These are phyloP conservation scores for Nothura maculosa DNA, from an alignment of 2,797 vertebrate genomes.

Conservation along the genomic window DNA sequence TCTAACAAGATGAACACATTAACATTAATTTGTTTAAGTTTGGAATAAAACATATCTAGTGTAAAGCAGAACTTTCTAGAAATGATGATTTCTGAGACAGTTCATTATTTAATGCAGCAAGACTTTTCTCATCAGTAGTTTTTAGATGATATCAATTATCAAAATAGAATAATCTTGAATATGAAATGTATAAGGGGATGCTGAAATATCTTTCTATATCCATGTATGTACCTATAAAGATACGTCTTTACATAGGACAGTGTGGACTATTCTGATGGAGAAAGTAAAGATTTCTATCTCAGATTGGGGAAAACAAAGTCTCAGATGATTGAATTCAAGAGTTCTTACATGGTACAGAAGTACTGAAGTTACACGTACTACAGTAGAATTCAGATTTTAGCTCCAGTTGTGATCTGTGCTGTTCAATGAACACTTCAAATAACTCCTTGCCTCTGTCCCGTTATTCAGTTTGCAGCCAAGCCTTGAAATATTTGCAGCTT, in stretches of 20 bases:
- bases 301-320: neutral
- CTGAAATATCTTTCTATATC: neutral
- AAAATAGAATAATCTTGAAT: neutral
- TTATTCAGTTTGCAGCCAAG: neutral
- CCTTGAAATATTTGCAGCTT: neutral
- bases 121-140: neutral
- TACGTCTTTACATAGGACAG: neutral
- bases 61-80: neutral
- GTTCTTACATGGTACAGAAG: neutral
- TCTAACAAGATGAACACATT: neutral
- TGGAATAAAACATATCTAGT: neutral
- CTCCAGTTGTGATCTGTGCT: neutral
- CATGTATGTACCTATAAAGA: too few relatives aligned
- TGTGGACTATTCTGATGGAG: neutral
- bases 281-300: neutral
- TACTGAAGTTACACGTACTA: neutral
- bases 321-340: neutral
- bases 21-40: neutral
- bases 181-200: neutral
- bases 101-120: neutral
- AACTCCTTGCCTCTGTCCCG: neutral
- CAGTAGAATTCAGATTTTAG: neutral
- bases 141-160: neutral
- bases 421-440: fast-evolving
- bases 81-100: neutral